Evolutionary conservation across 1,140 invertebrate species (phyloP).

Genomic region (Ctenoplectra terminalis): DNA sequence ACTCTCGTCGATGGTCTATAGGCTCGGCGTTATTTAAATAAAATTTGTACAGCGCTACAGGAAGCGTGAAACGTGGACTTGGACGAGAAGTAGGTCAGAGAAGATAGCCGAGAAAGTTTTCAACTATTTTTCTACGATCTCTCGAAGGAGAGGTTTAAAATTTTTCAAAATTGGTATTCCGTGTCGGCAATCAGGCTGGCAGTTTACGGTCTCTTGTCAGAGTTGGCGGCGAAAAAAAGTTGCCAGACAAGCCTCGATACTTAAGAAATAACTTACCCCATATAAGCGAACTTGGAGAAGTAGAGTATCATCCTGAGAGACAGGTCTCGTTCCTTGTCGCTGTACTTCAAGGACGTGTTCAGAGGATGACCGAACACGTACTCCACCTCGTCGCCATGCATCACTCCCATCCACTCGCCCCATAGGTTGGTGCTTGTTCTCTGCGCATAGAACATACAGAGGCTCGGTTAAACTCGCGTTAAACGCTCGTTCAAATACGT

Average conservation of each 20-base stretch:
- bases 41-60: neutral
- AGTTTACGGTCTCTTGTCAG: too few relatives aligned
- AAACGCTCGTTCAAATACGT: conserved; percentile 10
- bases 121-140: neutral
- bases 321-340: conserved; percentile 91
- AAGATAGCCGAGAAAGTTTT: neutral
- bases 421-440: conserved; percentile 94
- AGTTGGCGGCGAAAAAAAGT: too few relatives aligned
- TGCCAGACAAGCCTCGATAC: too few relatives aligned
- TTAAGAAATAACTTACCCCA: conserved; percentile 87
- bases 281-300: conserved; percentile 93
- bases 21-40: neutral
- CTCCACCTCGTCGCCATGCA: conserved; percentile 98
- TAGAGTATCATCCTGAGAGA: conserved; percentile 93
- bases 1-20: neutral
- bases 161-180: neutral
- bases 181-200: neutral
- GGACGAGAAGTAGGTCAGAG: neutral
- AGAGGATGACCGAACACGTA: conserved; percentile 97
- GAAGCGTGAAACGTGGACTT: too few relatives aligned
- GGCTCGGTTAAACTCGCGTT: conserved; percentile 4
- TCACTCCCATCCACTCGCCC: conserved; percentile 98
- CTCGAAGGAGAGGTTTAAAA: neutral
- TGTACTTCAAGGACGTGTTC: conserved; percentile 92
- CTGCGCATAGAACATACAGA: conserved; percentile 86